phyloP scores from a whole-genome alignment of 2,113 vertebrate species.

The Mus pahari region DNA sequence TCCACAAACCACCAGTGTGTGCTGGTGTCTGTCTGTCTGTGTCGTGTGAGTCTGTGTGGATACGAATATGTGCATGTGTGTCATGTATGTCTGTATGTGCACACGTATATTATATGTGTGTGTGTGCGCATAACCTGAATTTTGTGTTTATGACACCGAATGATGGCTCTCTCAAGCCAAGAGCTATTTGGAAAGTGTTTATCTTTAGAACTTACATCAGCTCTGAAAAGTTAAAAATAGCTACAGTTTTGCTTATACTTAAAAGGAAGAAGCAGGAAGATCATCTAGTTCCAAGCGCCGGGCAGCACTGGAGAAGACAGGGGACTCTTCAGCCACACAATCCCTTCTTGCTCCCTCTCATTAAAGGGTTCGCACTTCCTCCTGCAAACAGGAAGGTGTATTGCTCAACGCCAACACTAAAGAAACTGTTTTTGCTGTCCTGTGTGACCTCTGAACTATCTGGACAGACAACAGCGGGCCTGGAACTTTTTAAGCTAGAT shows the following conservation, averaged over 20 bases:
- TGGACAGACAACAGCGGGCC: constrained; percentile 31
- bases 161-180: constrained; percentile 22
- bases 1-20: constrained; percentile 23
- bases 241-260: not conserved
- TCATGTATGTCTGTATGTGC: rapidly evolving
- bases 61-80: not conserved
- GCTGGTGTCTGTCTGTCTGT: not conserved
- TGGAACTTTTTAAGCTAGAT: constrained; percentile 3
- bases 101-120: not conserved
- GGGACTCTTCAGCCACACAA: rapidly evolving
- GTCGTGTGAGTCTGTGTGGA: not conserved
- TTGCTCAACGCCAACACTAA: not conserved
- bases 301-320: not conserved
- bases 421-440: not conserved
- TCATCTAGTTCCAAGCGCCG: not conserved
- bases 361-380: not conserved
- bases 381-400: not conserved
- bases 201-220: constrained; percentile 42
- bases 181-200: constrained; percentile 54
- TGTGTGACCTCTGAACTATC: not conserved
- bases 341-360: not conserved
- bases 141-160: not conserved
- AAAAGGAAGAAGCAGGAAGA: not conserved
- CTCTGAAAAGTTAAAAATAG: constrained; percentile 48
- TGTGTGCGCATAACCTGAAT: not conserved